Conservation (phyloP, 2,797 vertebrate genomes). For the Erpetoichthys calabaricus region DNA sequence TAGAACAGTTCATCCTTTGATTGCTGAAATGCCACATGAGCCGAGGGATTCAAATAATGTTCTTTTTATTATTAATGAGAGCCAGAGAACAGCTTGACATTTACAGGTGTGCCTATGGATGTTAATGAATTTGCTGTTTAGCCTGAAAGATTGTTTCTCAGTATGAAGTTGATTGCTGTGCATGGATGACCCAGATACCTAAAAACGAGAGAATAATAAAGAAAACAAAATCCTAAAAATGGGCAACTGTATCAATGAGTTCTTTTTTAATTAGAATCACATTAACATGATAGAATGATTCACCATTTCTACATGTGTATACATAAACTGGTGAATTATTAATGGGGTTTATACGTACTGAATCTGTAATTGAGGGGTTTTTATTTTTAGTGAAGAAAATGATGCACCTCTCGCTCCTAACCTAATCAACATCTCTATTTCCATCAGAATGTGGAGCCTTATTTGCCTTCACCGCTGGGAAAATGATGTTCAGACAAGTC, state of each 20-base stretch:
- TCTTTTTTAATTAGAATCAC: too few species aligned
- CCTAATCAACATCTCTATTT: too few species aligned
- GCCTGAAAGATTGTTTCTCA: constrained; percentile 5
- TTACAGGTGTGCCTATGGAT: constrained; percentile 41
- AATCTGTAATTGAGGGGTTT: too few species aligned
- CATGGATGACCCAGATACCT: constrained; percentile 13
- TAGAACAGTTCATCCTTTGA: constrained; percentile 47
- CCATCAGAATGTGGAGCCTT: too few species aligned
- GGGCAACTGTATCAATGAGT: not conserved
- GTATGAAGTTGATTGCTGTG: constrained; percentile 10
- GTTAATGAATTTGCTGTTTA: constrained; percentile 37
- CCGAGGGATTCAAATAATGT: constrained; percentile 39
- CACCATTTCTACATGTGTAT: too few species aligned
- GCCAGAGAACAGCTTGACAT: constrained; percentile 43
- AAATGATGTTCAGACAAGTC: too few species aligned
- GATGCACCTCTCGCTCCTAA: too few species aligned
- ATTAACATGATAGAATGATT: too few species aligned
- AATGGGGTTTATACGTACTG: too few species aligned
- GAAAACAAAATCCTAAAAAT: constrained; percentile 1
- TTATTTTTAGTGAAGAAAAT: too few species aligned
- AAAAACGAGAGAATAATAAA: not conserved
- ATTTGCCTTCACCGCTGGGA: too few species aligned
- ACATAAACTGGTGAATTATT: too few species aligned
- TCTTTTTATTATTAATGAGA: constrained; percentile 53
- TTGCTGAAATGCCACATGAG: constrained; percentile 47